Percentiles rank a stretch among this genome's conserved stretches.
These are phyloP conservation scores for Unio delphinus DNA, from an alignment of 2,888 invertebrate species.

Conservation along the genomic window DNA sequence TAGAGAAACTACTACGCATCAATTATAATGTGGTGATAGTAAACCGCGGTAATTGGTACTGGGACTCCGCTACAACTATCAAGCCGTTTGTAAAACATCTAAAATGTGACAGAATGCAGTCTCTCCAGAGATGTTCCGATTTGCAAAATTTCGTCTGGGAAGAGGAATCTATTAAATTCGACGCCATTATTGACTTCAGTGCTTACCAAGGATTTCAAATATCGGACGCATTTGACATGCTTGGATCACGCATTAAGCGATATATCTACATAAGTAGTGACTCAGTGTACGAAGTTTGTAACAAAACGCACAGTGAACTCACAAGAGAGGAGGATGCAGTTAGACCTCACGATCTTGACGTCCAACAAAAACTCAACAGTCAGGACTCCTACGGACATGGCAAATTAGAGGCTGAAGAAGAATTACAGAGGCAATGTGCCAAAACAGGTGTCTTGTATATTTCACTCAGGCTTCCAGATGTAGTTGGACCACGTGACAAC, in stretches of 20 bases:
- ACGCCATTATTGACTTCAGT: slow-evolving; percentile 73
- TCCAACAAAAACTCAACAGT: slow-evolving; percentile 49
- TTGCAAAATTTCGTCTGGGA: slow-evolving; percentile 60
- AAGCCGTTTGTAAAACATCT: slow-evolving; percentile 61
- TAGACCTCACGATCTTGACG: slow-evolving; percentile 63
- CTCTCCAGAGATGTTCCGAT: slow-evolving; percentile 37
- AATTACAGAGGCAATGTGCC: slow-evolving; percentile 54
- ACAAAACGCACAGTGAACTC: slow-evolving; percentile 48
- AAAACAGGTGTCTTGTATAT: slow-evolving; percentile 65
- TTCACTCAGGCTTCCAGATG: slow-evolving; percentile 72
- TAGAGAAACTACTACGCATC: slow-evolving; percentile 65
- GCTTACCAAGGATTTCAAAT: slow-evolving; percentile 70
- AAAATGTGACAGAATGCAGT: slow-evolving; percentile 69
- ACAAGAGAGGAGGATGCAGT: slow-evolving; percentile 69
- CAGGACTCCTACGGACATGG: slow-evolving; percentile 71
- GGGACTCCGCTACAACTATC: slow-evolving; percentile 65
- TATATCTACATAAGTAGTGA: slow-evolving; percentile 73
- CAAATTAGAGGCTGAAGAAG: slow-evolving; percentile 72
- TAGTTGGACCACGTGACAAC: slow-evolving; percentile 72
- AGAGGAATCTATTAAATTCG: slow-evolving; percentile 58
- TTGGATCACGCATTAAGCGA: slow-evolving; percentile 63
- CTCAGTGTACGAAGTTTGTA: slow-evolving; percentile 73
- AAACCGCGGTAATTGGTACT: slow-evolving; percentile 73
- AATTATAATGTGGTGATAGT: slow-evolving; percentile 64
- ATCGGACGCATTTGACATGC: slow-evolving; percentile 61